Base-by-base conservation (phyloP, 2,888 invertebrate genomes). In the Drosophila sordidula region DNA sequence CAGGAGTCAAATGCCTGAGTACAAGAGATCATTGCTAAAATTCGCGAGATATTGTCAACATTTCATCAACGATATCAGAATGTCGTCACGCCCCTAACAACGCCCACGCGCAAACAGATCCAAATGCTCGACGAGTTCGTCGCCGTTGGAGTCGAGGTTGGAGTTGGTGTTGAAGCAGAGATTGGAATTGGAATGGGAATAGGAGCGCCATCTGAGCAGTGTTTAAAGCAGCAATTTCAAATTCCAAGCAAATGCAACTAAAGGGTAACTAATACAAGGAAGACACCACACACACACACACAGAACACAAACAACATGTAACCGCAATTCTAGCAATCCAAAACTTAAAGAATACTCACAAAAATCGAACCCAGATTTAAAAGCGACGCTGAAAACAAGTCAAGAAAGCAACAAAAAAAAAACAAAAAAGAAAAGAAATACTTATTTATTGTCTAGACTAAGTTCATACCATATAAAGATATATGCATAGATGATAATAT, bases 1-100 rank as follows among this genome's bases (percentile, higher is more conserved):
- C 93, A 95, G 95, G 96, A 96, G 93, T 96, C 96, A 93, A 96
- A 96, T 94, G 96, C 96, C 96, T 96, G 96, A 96, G 96, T 96
- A 94, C 95, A 95, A 95, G 95, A 95, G 95, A 95, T 96, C 94
- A 95, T 95, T 95, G 95, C 95, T 95, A 95, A 95, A 94, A 95
- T 95, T 94, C 95, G 95, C 93, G 94, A 95, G 94, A 94, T 95
- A 94, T 94, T 95, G 93, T 94, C 95, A 92, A 95, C 95, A 93
- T 95, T 95, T 90, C 90, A 92, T 89, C 90, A 92, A 93, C 91
- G 91, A 91, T 92, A 93, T 93, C 93, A 93, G 90, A 93, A 93
- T 92, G 92, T 90, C 76, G 92, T 92, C 85, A 93, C 93, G 81
- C 93, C 90, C 75, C 67, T 89, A 65, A 80, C 78, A 62, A 80